Evolutionary conservation across 2,888 invertebrate species (phyloP).

Genomic region (Gnatocerus cornutus): DNA sequence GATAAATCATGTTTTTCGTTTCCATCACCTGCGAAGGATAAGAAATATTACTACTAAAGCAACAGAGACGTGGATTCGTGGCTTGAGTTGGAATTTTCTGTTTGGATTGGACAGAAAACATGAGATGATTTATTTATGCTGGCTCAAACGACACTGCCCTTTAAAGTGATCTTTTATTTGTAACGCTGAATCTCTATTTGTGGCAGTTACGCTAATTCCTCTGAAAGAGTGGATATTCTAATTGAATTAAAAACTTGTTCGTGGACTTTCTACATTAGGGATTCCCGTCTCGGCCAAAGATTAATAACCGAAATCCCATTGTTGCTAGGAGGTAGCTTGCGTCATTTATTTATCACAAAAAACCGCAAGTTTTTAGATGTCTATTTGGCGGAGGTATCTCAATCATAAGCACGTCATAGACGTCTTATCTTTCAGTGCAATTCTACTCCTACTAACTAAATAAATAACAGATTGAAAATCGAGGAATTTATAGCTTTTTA

Average conservation of each 20-base stretch:
- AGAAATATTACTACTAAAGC: not conserved
- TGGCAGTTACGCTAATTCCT: not conserved
- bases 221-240: not conserved
- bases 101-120: not conserved
- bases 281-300: not conserved
- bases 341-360: too few species aligned
- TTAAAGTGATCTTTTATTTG: constrained; percentile 2
- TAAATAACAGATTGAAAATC: too few species aligned
- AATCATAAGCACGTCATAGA: too few species aligned
- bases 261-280: not conserved
- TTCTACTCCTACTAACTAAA: too few species aligned
- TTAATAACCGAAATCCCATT: not conserved
- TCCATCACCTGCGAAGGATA: constrained; percentile 89
- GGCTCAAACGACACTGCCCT: not conserved
- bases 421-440: too few species aligned
- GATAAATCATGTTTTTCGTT: constrained; percentile 97
- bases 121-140: constrained; percentile 9
- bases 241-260: constrained; percentile 1
- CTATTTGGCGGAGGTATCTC: too few species aligned
- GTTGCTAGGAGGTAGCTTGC: too few species aligned
- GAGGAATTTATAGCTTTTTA: too few species aligned
- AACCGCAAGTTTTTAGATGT: too few species aligned
- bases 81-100: too few species aligned
- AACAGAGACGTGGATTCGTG: too few species aligned
- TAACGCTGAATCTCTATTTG: constrained; percentile 12